Evolutionary conservation across 2,888 invertebrate genomes (phyloP), one percentile per base, ranked within the genome.

Genomic region (Charanyca ferruginea): DNA sequence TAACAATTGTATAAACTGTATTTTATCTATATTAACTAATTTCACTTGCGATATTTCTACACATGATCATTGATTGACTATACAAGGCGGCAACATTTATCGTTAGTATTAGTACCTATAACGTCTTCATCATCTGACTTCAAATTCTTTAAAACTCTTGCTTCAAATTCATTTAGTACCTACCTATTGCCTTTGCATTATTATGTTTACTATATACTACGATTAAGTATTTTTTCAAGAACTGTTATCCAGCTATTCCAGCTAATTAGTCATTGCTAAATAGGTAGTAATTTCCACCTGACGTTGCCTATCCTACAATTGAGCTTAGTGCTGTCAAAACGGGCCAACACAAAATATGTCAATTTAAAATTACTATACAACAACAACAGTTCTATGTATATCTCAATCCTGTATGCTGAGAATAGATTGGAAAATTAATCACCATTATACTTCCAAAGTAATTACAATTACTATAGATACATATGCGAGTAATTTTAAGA

Each of bases 261-360:
- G 53, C 52, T 62, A 41, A 57, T 0, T 60, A 42, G 13, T 38
- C 2, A 9, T 38, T 35, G 68, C 54, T 54, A 63, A 20, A 25
- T 70, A 70, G 28, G 18, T 11, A 45, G 13, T 47, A 52, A 55
- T 54, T 64, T 25, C 42, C 63, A 51, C 28, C 58, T 2, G 35
- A 55, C 35, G 45, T 55, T 64, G 64, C 47, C 28, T 55, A 52
- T 64, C 54, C 18, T 69, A 64, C 51, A 57, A 7, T 16, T 44
- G 13, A 38, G 13, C 16, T 38, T 38, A 38, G 13, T 38, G 13
- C 38, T 38, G 16, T 0, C 38, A 38, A 38, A 38, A 38, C 38
- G 38, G 16, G 38, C 38, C 38, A 38, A 38, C n/a, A n/a, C n/a
- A n/a, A n/a, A n/a, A n/a, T n/a, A n/a, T n/a, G n/a, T n/a, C n/a